These are phyloP conservation scores for Mustela lutreola DNA, from an alignment of 2,113 vertebrate species.

Conservation along the genomic window DNA sequence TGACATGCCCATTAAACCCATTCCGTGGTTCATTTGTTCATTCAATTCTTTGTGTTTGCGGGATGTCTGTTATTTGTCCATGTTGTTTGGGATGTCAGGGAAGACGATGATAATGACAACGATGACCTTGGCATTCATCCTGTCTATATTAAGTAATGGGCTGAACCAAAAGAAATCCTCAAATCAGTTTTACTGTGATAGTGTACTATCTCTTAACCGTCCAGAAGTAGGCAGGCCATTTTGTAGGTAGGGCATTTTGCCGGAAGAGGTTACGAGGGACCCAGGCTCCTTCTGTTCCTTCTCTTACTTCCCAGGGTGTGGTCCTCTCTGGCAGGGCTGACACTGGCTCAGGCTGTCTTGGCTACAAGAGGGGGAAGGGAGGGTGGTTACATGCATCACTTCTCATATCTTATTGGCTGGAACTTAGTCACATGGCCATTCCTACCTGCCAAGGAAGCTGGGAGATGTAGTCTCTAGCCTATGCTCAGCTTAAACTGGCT, in stretches of 20 bases:
- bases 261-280: neutral
- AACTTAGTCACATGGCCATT: neutral
- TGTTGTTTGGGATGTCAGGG: neutral
- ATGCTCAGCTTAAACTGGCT: neutral
- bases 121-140: neutral
- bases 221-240: neutral
- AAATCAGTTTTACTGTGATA: neutral
- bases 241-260: neutral
- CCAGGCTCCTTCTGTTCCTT: rapidly evolving
- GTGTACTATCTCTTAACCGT: rapidly evolving
- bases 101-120: rapidly evolving
- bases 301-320: neutral
- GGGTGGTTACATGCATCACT: rapidly evolving
- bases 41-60: neutral
- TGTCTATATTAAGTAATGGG: neutral
- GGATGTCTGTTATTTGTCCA: rapidly evolving
- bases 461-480: neutral
- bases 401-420: neutral
- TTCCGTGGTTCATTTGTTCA: neutral
- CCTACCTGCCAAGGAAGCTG: neutral
- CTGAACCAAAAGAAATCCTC: neutral
- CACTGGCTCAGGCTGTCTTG: rapidly evolving
- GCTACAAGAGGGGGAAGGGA: neutral
- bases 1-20: neutral
- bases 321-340: neutral